Base-by-base conservation (phyloP, 1,140 invertebrate species). In the Hypothenemus hampei region DNA sequence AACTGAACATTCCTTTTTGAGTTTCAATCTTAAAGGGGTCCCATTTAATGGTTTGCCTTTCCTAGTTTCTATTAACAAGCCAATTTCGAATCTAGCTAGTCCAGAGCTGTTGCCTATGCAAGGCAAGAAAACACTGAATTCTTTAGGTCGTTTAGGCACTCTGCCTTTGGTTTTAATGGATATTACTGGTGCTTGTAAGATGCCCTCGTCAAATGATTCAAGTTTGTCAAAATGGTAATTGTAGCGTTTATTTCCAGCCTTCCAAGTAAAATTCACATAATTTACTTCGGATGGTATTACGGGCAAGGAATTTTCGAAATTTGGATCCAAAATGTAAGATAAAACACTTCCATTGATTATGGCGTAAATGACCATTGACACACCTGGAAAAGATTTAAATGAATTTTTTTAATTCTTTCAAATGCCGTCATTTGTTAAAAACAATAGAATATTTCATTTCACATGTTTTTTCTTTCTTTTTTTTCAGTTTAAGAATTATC, bases 221-320 rank as follows among this genome's bases (percentile, higher is more conserved):
- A 95, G 73, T 36, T 81, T 78, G 70, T 91, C 88, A 70, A 94
- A 94, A 71, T 91, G 81, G 67, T 94, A 94, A 69, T 81, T 83
- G 73, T 93, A 94, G 66, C 87, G 86, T 70, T 88, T 89, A 24
- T 79, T 75, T 19, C 87, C 89, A 11, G 90, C 85, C 68, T 86
- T 88, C 91, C 91, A 94, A 5, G 91, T 94, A 65, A 95, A 93
- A 72, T 94, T 94, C 3, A 95, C 89, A 65, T 85, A 85, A 36
- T 83, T 84, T 23, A 93, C 88, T 77, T 94, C 91, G 11, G 89
- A 86, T 0, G 92, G 92, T 65, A 95, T 94, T 18, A 91, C 81
- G 39, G 90, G 90, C 44, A 94, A 72, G 69, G 91, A 87, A 64
- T 84, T 86, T 62, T 93, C 90, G 63, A 94, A 89, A 68, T 91